phyloP scores from a whole-genome alignment of 2,797 vertebrate species.

The Acrocephalus scirpaceus region DNA sequence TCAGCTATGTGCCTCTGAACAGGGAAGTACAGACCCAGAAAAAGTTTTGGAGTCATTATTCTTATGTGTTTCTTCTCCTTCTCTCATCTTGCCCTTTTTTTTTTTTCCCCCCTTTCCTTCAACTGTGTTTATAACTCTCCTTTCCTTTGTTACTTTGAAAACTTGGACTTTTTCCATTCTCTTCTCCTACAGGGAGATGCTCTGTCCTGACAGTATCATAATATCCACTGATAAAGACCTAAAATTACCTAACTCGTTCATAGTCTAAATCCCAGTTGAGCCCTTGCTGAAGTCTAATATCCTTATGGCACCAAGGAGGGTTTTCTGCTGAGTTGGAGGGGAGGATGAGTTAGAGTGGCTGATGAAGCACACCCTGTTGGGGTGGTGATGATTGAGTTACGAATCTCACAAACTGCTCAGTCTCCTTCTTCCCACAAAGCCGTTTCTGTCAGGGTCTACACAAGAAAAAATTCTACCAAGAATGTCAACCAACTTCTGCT shows the following conservation, averaged over 20 bases:
- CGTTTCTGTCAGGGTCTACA: not conserved
- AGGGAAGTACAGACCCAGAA: conserved; percentile 82
- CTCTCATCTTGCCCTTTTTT: not conserved
- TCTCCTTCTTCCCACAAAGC: not conserved
- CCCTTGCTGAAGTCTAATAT: not conserved
- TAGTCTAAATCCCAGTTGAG: not conserved
- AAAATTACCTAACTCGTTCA: conserved; percentile 3
- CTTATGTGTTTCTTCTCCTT: conserved; percentile 76
- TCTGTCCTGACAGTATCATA: conserved; percentile 46
- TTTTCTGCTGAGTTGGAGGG: not conserved
- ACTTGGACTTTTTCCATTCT: conserved; percentile 33
- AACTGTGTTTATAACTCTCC: conserved; percentile 41
- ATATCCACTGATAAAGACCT: conserved; percentile 18
- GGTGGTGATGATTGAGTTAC: not conserved
- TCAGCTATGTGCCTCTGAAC: conserved; percentile 85
- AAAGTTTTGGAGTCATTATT: conserved; percentile 87
- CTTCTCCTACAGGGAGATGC: conserved; percentile 30
- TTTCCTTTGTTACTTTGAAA: conserved; percentile 49
- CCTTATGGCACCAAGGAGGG: not conserved
- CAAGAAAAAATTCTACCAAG: not conserved
- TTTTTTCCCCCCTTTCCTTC: not conserved
- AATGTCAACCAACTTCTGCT: not conserved
- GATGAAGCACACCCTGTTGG: not conserved
- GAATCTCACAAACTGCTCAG: not conserved
- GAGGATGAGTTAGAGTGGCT: not conserved